Percentiles rank a stretch among this genome's conserved stretches.
Evolutionary conservation across 2,797 vertebrate species (phyloP).

Genomic region (Propithecus perrieri): DNA sequence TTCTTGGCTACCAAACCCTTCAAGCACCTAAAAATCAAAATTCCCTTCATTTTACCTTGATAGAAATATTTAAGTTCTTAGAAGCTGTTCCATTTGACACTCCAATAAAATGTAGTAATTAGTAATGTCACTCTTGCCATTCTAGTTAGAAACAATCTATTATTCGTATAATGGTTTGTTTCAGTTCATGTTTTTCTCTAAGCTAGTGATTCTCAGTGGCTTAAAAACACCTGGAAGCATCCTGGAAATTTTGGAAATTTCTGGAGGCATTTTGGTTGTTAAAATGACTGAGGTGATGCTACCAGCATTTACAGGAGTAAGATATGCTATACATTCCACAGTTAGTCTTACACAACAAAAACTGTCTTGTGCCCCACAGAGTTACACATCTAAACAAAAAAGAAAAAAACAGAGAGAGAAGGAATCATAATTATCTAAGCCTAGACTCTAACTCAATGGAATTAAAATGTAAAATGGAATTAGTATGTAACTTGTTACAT

Average conservation of each 20-base stretch:
- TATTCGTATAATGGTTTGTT: not conserved
- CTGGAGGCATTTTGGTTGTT: not conserved
- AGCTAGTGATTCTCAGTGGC: not conserved
- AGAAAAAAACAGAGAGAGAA: not conserved
- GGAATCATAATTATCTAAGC: not conserved
- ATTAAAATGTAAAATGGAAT: conserved; percentile 3
- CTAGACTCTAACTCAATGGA: not conserved
- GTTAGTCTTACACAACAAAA: not conserved
- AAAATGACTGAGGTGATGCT: not conserved
- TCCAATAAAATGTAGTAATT: conserved; percentile 22
- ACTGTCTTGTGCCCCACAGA: not conserved
- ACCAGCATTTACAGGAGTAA: not conserved
- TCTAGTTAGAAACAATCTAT: conserved; percentile 19
- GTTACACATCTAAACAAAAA: not conserved
- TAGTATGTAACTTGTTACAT: not conserved
- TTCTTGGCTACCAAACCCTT: conserved; percentile 34
- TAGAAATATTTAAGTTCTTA: conserved; percentile 48
- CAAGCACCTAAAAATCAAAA: conserved; percentile 41
- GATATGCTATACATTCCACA: not conserved
- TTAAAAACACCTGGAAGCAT: not conserved
- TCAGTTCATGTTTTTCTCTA: not conserved
- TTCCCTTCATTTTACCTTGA: conserved; percentile 32
- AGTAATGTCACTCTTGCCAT: not conserved
- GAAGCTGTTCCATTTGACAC: not conserved
- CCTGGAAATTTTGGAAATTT: not conserved